Evolutionary conservation across 2,888 invertebrate genomes (phyloP), one percentile per base, ranked within the genome.

Genomic region (Anoplius nigerrimus): DNA sequence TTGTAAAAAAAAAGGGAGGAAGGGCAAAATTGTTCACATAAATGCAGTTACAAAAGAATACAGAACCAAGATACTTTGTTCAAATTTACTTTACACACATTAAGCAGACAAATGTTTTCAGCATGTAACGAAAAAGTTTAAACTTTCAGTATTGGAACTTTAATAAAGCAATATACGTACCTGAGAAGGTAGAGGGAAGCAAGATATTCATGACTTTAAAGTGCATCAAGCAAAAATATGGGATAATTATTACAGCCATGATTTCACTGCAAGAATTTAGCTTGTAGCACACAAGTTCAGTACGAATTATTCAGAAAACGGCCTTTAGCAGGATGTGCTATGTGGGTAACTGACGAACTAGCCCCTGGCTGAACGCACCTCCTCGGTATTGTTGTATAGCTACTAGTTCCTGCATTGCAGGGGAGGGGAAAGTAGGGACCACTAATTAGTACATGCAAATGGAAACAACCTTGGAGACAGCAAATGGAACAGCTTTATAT

Each of bases 351-450:
- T 80, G 82, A 87, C 84, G 86, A 86, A 83, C 87, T 87, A 86
- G 88, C 83, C 89, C 88, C 87, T 88, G 88, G 87, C 82, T 84
- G 87, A 87, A 87, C 80, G 86, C 86, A 88, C 88, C 83, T 87
- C 88, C 88, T 88, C 87, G 87, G 89, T 88, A 89, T 88, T 85
- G 85, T 89, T 89, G 88, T 86, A 88, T 88, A 89, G 88, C 88
- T 89, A 88, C 87, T 88, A 85, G 81, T 70, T 82, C 87, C 89
- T 88, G 89, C 88, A 65, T 82, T 76, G 89, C 88, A 88, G 87
- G 88, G 82, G 71, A 82, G 85, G 88, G 88, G 82, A 78, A 81
- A 71, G 77, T 77, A 82, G 85, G 83, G 78, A 87, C 82, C 86
- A 79, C 87, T 87, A 86, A 87, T 87, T 87, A 87, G 86, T 87